Evolutionary conservation across 2,113 vertebrate genomes (phyloP), one percentile per base, ranked within the genome.

Genomic region (Esox niger): DNA sequence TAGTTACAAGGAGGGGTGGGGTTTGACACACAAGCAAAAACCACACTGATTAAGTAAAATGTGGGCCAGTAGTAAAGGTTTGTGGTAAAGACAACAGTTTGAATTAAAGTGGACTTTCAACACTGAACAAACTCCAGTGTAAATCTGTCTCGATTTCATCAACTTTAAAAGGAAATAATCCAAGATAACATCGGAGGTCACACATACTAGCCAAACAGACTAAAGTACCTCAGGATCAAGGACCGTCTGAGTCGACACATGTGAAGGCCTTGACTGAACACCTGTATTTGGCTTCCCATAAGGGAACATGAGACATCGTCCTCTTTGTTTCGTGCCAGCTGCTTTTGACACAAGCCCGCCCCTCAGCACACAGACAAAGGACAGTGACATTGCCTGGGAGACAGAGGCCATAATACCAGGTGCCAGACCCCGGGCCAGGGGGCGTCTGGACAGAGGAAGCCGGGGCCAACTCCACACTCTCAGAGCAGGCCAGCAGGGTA

Each of bases 321-420:
- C 57, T 46, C 71, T 66, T 60, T 46, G 66, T 68, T 81, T 86
- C 63, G 78, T 72, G 72, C 60, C 75, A 81, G 79, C 70, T 78
- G 69, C 6, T 17, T 56, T 67, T 62, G 49, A 69, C 61, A 66
- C 65, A 65, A 54, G 56, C 32, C 69, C 38, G 49, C 66, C 57
- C 65, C 60, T 15, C 52, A 27, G 31, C 71, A 64, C 26, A 13
- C 64, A 57, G 57, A 77, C 62, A 82, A 64, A 84, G 57, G 70
- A 79, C 74, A 88, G 47, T 52, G 20, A 23, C 90, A 86, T 86
- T 92, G 91, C 88, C 91, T 91, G 88, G 85, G 79, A 86, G 87
- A 77, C 85, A 82, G 84, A 90, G 86, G 83, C 72, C 81, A 72
- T 81, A 88, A 83, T 87, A 87, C 82, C 82, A 83, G 84, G 76